phyloP scores from a whole-genome alignment of 2,888 invertebrate genomes.

The Phalangium opilio region DNA sequence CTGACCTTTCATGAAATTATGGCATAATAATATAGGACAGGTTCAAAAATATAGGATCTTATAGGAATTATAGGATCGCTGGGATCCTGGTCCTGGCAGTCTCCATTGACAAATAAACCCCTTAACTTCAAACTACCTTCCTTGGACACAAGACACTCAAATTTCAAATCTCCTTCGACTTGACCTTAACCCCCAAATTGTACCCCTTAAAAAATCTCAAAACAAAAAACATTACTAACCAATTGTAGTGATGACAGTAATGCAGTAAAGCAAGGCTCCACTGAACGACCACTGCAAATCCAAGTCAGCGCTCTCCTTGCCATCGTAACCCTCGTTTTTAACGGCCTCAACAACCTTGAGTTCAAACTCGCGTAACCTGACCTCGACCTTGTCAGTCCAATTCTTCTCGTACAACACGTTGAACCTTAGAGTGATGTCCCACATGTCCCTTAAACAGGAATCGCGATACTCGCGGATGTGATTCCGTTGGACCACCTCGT shows the following conservation, averaged over 20 bases:
- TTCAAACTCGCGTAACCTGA: conserved; percentile 62
- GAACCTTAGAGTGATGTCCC: conserved; percentile 71
- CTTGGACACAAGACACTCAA: no score
- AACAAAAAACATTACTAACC: no score
- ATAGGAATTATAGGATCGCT: no score
- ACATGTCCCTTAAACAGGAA: conserved; percentile 35
- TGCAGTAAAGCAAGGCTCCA: conserved; percentile 65
- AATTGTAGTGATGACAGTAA: conserved; percentile 75
- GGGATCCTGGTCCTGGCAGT: no score
- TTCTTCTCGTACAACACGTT: conserved; percentile 69
- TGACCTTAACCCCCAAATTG: no score
- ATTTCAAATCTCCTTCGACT: no score
- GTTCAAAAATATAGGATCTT: no score
- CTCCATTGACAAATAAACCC: no score
- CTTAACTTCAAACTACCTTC: no score
- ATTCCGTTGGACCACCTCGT: conserved; percentile 21
- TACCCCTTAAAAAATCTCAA: no score
- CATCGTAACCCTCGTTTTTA: conserved; percentile 35
- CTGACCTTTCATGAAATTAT: no score
- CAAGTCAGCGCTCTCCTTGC: conserved; percentile 26
- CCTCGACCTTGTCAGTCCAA: conserved; percentile 64
- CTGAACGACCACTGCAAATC: conserved; percentile 59
- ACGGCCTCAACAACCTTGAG: conserved; percentile 59
- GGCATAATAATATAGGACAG: no score
- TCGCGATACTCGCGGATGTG: conserved; percentile 12